Base-by-base conservation (phyloP, 2,888 invertebrate species). In the Pollenia amentaria region DNA sequence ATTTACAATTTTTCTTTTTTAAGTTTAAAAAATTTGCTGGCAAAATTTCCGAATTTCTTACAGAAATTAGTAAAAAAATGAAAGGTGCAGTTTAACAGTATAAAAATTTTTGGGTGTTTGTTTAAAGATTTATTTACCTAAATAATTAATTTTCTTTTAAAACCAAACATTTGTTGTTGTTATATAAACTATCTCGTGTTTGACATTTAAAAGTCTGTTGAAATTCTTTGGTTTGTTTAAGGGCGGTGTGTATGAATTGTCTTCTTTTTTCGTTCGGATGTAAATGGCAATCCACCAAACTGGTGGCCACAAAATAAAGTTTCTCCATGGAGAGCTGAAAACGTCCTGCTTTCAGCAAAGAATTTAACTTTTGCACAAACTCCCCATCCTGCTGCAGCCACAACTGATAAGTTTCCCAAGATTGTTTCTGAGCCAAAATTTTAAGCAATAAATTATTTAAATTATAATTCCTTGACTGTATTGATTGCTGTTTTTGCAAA, bases 181-280 rank as follows among this genome's bases (percentile, higher is more conserved):
- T 88, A 77, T 90, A 91, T 29, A 92, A 84, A 11, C 84, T 60
- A 77, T 91, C 91, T 4, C 89, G 88, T 0, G 60, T 72, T 14
- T 90, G 90, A 65, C 93, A 93, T 11, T 87, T 88, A 76, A 93
- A 93, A 4, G 90, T 88, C 79, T 91, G 90, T n/a, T 89, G 89
- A 67, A 93, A 93, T 51, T 90, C 91, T 40, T 85, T 87, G 42
- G 90, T 89, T 85, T 93, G 92, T 67, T 90, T 90, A 65, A 93
- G 86, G 67, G 90, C 88, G n/a, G 85, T 88, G 72, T 93, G 90
- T 6, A 91, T 87, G 55, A 92, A 80, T 29, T 90, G 88, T 44
- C 72, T 82, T 4, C 88, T 89, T 1, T 90, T 89, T 72, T 87
- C 89, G 0, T 67, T 84, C 12, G 88, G 89, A 88, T 89, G 89